Base-by-base conservation (phyloP, 2,113 vertebrate genomes). In the Alces alces region DNA sequence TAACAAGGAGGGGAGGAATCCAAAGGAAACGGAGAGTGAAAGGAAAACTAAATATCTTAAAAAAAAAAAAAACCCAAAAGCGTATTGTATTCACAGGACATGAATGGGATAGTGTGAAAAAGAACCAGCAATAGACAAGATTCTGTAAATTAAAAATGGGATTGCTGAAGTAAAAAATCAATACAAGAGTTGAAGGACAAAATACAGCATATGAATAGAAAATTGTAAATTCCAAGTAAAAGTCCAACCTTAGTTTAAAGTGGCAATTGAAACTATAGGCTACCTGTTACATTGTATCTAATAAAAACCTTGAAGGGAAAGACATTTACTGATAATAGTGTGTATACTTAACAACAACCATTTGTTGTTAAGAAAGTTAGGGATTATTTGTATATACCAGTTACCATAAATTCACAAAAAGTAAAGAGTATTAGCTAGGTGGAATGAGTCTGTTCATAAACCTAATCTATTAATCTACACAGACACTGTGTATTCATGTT, bases 101-200 rank as follows among this genome's bases (percentile, higher is more conserved):
- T 66, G 14, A 91, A 25, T 83, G 19, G 3, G 9, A 30, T 76
- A 70, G 17, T 91, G 36, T 87, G 27, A 87, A 91, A 90, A 86
- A 76, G 12, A 90, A 43, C 8, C 55, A 47, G 33, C 6, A 83
- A 28, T 58, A 90, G 60, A 76, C 7, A 47, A 84, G 43, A 82
- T 82, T 60, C 55, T 80, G 25, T 64, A 88, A 92, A 86, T 80
- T 86, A 45, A 95, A 87, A 95, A 66, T 66, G 25, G 36, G 57
- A 90, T 50, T n/a, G 52, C 57, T 73, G 23, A 97, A 92, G 78
- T 90, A 90, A 88, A 95, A 84, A 83, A 33, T 76, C 14, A 91
- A 0, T 78, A 60, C 21, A 70, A 64, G 33, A 89, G 52, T 57
- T 93, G 43, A 78, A 86, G 76, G 60, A 36, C 47, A 86, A 96